These are phyloP conservation scores for Petromus typicus DNA, from an alignment of 2,113 vertebrate genomes.

Conservation along the genomic window DNA sequence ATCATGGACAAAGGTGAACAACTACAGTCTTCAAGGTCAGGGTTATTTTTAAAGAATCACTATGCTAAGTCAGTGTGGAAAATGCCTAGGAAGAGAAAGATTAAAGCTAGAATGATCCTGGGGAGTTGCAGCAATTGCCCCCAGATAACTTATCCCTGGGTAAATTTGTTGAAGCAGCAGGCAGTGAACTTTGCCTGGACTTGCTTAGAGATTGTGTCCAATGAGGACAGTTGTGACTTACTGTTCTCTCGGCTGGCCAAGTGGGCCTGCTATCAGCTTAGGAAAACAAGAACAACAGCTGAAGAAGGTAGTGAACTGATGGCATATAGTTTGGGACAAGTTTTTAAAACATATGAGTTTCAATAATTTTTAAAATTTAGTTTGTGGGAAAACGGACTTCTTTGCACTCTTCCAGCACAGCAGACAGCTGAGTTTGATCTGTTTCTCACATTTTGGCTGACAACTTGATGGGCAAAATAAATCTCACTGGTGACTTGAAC, in stretches of 20 bases:
- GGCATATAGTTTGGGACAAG: background rate
- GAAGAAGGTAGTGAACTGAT: background rate
- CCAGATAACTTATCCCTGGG: background rate
- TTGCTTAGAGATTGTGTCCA: background rate
- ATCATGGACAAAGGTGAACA: background rate
- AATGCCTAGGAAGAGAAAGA: background rate
- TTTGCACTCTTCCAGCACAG: background rate
- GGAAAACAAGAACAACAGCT: background rate
- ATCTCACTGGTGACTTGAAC: constrained; percentile 8
- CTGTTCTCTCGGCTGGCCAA: background rate
- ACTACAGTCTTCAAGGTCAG: background rate
- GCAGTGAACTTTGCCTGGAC: background rate
- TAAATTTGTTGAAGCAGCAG: background rate
- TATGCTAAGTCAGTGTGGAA: background rate
- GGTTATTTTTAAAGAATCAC: background rate
- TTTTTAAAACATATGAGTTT: background rate
- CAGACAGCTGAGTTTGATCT: background rate
- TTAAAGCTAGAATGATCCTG: background rate
- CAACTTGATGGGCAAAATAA: background rate
- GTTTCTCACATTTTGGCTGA: constrained; percentile 49
- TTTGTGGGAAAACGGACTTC: background rate
- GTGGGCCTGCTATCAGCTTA: background rate
- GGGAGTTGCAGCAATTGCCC: background rate
- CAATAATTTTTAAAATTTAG: background rate
- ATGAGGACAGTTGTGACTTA: background rate